These are phyloP conservation scores for Setipinna tenuifilis DNA, from an alignment of 2,797 vertebrate species.

Conservation along the genomic window DNA sequence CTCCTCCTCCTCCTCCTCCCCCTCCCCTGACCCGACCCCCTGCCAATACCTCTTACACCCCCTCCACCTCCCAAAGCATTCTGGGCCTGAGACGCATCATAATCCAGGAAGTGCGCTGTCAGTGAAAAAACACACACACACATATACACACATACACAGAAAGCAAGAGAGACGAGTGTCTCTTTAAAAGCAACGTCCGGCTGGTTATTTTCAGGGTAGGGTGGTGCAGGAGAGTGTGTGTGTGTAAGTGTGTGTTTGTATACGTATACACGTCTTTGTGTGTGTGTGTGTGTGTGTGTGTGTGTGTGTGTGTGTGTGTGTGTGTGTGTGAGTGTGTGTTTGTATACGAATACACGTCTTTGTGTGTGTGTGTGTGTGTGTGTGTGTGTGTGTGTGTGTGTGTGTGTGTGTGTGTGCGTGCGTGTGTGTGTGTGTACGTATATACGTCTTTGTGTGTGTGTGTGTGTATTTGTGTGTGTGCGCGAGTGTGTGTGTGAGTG, in stretches of 20 bases:
- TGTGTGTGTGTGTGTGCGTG: conserved; percentile 48
- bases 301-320: conserved; percentile 48
- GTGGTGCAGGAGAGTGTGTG: neutral
- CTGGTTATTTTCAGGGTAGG: conserved; percentile 80
- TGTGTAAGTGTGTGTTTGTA: too few species aligned
- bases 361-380: conserved; percentile 7
- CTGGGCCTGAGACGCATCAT: conserved; percentile 28
- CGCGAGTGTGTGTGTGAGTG: conserved; percentile 34
- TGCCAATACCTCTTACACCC: neutral
- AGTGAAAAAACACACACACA: neutral
- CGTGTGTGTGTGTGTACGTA: conserved; percentile 47
- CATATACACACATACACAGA: too few species aligned
- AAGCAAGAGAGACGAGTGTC: conserved; percentile 74
- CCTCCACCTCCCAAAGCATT: neutral
- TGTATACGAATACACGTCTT: neutral
- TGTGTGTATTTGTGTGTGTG: conserved; percentile 63
- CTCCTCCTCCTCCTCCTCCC: conserved; percentile 26
- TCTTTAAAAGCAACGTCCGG: conserved; percentile 89
- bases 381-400: conserved; percentile 24
- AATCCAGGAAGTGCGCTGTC: neutral
- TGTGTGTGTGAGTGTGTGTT: neutral
- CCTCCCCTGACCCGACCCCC: conserved; percentile 4
- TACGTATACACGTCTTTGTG: too few species aligned
- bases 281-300: conserved; percentile 29
- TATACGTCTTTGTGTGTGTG: conserved; percentile 51